These are phyloP conservation scores for Brachypteracias leptosomus DNA, from an alignment of 2,113 vertebrate genomes.

Conservation along the genomic window DNA sequence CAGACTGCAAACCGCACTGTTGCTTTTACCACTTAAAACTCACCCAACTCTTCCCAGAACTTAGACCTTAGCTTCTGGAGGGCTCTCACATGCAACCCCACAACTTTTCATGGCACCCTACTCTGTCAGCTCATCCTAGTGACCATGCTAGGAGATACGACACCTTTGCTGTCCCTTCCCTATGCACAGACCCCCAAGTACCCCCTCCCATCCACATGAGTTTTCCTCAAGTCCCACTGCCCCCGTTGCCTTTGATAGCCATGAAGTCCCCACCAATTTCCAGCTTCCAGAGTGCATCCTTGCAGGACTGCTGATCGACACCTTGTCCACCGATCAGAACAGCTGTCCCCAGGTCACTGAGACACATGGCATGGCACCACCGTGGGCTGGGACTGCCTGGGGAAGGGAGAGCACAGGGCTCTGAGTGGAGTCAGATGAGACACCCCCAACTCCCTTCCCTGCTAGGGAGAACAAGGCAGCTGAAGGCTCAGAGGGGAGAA, in stretches of 20 bases:
- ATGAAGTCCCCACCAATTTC: constrained; percentile 77
- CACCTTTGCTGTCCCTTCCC: not conserved
- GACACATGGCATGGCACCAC: constrained; percentile 86
- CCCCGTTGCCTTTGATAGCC: not conserved
- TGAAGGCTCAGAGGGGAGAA: not conserved
- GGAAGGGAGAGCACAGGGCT: not conserved
- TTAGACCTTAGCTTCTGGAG: not conserved
- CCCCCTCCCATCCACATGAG: not conserved
- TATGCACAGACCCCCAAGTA: not conserved
- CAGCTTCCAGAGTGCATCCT: constrained; percentile 85
- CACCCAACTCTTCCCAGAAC: not conserved
- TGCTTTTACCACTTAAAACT: not conserved
- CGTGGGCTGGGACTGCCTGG: constrained; percentile 78
- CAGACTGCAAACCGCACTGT: not conserved
- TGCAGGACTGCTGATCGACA: constrained; percentile 67
- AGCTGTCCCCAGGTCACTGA: constrained; percentile 82
- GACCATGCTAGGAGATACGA: not conserved
- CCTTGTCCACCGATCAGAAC: constrained; percentile 85
- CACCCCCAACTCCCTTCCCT: not conserved
- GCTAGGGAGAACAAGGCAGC: not conserved
- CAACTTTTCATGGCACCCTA: not conserved
- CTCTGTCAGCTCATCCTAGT: not conserved
- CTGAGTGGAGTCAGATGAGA: not conserved
- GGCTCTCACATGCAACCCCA: not conserved
- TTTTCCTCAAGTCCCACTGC: not conserved